Conservation (phyloP, 2,113 vertebrate species). For the Thamnaconus septentrionalis region DNA sequence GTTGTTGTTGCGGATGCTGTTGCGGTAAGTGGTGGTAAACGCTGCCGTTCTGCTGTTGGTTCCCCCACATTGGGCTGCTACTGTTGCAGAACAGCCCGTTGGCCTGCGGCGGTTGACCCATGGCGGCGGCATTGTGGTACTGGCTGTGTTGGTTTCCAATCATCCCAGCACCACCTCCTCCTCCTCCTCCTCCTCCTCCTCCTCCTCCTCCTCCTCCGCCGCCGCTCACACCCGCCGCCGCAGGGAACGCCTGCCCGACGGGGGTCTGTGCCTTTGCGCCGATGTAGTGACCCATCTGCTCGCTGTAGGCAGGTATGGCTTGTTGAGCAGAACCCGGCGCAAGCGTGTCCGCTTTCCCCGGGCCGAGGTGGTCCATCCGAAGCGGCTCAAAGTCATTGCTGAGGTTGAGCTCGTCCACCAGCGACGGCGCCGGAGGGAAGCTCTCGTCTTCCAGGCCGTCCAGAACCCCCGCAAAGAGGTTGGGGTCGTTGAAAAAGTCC, state of each 20-base stretch:
- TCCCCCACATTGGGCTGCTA: constrained; percentile 92
- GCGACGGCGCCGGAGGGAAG: constrained; percentile 88
- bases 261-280: constrained; percentile 78
- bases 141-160: constrained; percentile 84
- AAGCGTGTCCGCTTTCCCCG: constrained; percentile 77
- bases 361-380: constrained; percentile 85
- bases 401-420: constrained; percentile 95
- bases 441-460: constrained; percentile 90
- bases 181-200: constrained; percentile 46
- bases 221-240: constrained; percentile 44
- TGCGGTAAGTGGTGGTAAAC: constrained; percentile 66
- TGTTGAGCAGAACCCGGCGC: constrained; percentile 62
- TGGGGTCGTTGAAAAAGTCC: constrained; percentile 97
- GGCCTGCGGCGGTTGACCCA: constrained; percentile 84
- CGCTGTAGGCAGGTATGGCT: constrained; percentile 76
- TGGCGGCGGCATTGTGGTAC: constrained; percentile 80
- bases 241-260: constrained; percentile 82
- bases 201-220: constrained; percentile 42
- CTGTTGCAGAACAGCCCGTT: constrained; percentile 93
- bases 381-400: constrained; percentile 92
- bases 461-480: constrained; percentile 91
- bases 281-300: constrained; percentile 85
- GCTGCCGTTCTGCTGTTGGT: constrained; percentile 81
- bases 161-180: constrained; percentile 70
- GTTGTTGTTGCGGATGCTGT: constrained; percentile 66